Conservation (phyloP, 1,140 invertebrate genomes). For the Apis cerana region DNA sequence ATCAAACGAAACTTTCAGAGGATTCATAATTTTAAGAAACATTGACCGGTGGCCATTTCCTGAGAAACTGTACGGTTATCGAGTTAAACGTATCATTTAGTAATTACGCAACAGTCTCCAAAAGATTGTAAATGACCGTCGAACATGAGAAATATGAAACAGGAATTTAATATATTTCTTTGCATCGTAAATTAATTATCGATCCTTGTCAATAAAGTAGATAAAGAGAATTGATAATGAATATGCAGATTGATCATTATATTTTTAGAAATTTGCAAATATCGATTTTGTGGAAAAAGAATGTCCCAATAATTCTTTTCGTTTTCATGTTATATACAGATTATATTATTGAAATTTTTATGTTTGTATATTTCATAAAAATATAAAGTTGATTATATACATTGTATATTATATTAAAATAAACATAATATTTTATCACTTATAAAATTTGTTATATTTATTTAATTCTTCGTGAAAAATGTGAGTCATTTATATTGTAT, state of each 20-base stretch:
- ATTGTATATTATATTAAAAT: too few species aligned
- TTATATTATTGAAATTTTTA: too few species aligned
- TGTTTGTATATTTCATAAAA: too few species aligned
- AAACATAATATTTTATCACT: too few species aligned
- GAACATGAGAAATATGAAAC: not conserved
- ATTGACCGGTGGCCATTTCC: not conserved
- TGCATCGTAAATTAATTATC: constrained; percentile 3
- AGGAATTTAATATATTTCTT: not conserved
- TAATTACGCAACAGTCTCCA: not conserved
- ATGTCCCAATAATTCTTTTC: too few species aligned
- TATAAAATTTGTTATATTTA: too few species aligned
- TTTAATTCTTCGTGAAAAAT: too few species aligned
- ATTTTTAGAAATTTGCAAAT: not conserved
- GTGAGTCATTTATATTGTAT: too few species aligned
- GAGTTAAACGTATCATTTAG: not conserved
- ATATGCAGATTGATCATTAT: not conserved
- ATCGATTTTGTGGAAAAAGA: too few species aligned
- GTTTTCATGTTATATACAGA: too few species aligned
- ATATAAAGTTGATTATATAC: too few species aligned
- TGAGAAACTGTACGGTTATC: not conserved
- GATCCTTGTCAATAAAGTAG: not conserved
- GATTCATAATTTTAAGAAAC: not conserved
- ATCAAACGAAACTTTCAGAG: not conserved
- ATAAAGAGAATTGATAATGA: not conserved
- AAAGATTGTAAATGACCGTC: not conserved